Evolutionary conservation across 2,797 vertebrate species (phyloP), one percentile per base, ranked within the genome.

Genomic region (Lagorchestes hirsutus): DNA sequence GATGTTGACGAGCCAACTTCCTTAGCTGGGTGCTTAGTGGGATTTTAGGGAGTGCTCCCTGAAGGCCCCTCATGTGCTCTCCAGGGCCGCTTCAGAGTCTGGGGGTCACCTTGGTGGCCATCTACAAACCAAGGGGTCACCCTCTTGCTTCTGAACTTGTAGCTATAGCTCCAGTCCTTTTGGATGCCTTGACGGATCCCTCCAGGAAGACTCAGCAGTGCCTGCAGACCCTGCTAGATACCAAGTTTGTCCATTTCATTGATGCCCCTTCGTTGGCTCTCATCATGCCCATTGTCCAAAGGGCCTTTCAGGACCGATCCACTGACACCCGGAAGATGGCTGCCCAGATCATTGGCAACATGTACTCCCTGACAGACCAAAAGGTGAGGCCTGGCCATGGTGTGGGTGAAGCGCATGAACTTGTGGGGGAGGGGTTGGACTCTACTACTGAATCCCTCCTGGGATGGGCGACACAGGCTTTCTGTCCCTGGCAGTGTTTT

Each of bases 301-400:
- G 99, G 97, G 99, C 99, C 96, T 99, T 99, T 98, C 99, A 99
- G 97, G 99, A 99, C 97, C 99, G 99, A 62, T 99, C 99, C 97
- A 99, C 99, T 0, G 99, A 99, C 98, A 99, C 99, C 0, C 99
- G 99, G 97, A 99, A 99, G 98, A 99, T 99, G 99, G 99, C 99
- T 0, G 99, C 99, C 34, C 99, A 99, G 98, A 99, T 99, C 97
- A 99, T 99, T 67, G 99, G 99, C 97, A 99, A 99, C 99, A 99
- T 99, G 99, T 99, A 99, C 98, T 99, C 99, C 8, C 99, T 99
- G 93, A 99, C 99, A 0, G 99, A 99, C 98, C 99, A 99, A 98
- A 99, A 99, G 99, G 99, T 99, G 96, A 58, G 46, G 22, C 5
- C 40, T 29, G 13, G 3, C 10, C n/a, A 5, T n/a, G 54, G 55